A percentile compares a stretch with the other conserved stretches of the same genome.
Conservation (phyloP, 1,140 invertebrate genomes). For the Brachionus calyciflorus region DNA sequence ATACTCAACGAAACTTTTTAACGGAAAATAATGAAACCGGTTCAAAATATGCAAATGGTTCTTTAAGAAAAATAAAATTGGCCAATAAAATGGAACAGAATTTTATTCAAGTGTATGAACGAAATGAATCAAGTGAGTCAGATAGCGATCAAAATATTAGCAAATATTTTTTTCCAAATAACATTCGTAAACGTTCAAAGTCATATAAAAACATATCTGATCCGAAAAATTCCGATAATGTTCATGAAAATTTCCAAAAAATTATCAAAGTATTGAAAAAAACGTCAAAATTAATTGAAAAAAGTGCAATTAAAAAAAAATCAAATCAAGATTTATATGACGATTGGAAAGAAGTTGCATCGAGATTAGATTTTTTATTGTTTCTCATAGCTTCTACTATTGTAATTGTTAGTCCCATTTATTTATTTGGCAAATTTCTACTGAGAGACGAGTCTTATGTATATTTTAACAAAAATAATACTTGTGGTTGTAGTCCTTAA, state of each 20-base stretch:
- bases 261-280: conserved; percentile 13
- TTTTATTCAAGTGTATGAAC: no score
- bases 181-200: neutral
- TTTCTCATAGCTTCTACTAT: neutral
- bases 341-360: conserved; percentile 40
- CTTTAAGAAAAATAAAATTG: neutral
- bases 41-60: neutral
- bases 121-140: conserved; percentile 1
- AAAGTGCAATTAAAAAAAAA: neutral
- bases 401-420: conserved; percentile 25
- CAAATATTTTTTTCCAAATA: neutral
- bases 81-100: neutral
- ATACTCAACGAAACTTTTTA: neutral
- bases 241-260: neutral
- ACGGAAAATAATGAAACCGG: neutral
- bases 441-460: neutral
- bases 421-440: conserved; percentile 39
- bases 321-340: conserved; percentile 21
- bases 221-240: neutral
- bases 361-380: conserved; percentile 1
- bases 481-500: conserved; percentile 18
- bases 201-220: neutral
- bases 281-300: conserved; percentile 13
- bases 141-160: neutral
- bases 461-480: neutral